Percentiles rank a stretch among this genome's conserved stretches.
Conservation (phyloP, 30 jellyfish, hydroid and myxozoan species). For the Chrysaora quinquecirrha region DNA sequence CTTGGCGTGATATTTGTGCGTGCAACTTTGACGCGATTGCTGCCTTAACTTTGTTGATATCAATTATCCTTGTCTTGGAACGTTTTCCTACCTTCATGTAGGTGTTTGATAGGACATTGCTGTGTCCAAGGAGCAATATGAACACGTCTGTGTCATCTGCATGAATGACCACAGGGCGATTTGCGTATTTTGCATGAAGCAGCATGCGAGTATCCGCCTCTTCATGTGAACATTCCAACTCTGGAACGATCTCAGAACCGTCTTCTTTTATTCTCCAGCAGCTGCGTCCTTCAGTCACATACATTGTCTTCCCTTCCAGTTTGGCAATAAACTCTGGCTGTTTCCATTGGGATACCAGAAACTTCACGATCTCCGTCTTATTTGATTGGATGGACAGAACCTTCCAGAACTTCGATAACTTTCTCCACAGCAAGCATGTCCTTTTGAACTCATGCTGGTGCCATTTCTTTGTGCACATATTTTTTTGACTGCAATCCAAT, state of each 20-base stretch:
- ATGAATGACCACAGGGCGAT: conserved; percentile 43
- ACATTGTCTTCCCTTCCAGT: conserved; percentile 17
- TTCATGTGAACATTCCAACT: conserved; percentile 56
- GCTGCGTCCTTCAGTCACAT: conserved; percentile 6
- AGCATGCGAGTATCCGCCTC: conserved; percentile 69
- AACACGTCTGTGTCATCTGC: conserved; percentile 62
- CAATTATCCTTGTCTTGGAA: conserved; percentile 36
- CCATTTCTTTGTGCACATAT: conserved; percentile 54
- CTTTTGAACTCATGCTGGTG: conserved; percentile 44
- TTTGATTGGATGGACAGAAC: not conserved
- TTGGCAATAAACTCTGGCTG: conserved; percentile 19
- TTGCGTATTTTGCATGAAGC: conserved; percentile 61
- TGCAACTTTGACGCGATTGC: not conserved
- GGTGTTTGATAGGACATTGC: conserved; percentile 44
- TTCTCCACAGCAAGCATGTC: conserved; percentile 51
- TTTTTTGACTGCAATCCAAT: conserved; percentile 26
- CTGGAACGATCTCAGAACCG: conserved; percentile 40
- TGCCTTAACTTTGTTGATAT: conserved; percentile 15
- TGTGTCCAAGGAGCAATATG: conserved; percentile 49
- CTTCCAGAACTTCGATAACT: conserved; percentile 51
- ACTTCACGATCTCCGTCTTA: not conserved
- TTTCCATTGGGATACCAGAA: conserved; percentile 3
- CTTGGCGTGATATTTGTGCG: conserved; percentile 19
- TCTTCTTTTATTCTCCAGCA: conserved; percentile 10
- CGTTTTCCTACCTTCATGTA: conserved; percentile 58